phyloP scores from a whole-genome alignment of 1,140 invertebrate species.

The Brachystomella parvula region DNA sequence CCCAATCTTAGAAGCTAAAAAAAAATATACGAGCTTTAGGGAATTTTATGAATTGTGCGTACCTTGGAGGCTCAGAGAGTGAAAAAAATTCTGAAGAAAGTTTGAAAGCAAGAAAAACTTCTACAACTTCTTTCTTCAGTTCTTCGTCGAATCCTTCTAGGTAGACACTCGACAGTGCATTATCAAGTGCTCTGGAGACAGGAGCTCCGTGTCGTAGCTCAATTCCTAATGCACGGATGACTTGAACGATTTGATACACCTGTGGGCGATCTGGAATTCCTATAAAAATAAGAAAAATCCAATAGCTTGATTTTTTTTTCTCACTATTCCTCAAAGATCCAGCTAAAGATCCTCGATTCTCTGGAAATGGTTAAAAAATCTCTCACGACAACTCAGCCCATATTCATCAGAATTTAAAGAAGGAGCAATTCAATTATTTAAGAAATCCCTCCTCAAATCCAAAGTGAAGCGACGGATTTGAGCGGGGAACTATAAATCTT shows the following conservation, averaged over 20 bases:
- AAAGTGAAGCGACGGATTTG: too few species aligned
- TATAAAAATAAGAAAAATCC: not conserved
- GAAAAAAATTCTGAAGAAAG: not conserved
- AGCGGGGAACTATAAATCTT: too few species aligned
- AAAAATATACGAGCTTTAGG: not conserved
- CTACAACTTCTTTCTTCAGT: not conserved
- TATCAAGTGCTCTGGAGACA: not conserved
- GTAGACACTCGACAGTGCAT: slow-evolving; percentile 6
- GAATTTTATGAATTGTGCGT: not conserved
- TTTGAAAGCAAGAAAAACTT: not conserved
- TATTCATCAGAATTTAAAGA: not conserved
- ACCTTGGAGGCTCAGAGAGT: too few species aligned
- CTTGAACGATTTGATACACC: not conserved
- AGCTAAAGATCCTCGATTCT: too few species aligned
- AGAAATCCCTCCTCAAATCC: too few species aligned
- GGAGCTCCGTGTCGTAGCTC: not conserved
- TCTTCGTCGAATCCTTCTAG: not conserved
- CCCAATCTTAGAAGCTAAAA: not conserved
- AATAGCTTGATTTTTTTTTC: too few species aligned
- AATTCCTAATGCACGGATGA: not conserved
- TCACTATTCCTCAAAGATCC: too few species aligned
- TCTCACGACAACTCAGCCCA: not conserved
- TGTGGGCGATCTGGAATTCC: not conserved
- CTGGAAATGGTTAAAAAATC: too few species aligned
- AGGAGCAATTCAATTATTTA: not conserved